phyloP scores from a whole-genome alignment of 2,113 vertebrate genomes.

The Notarius lentiginosus region DNA sequence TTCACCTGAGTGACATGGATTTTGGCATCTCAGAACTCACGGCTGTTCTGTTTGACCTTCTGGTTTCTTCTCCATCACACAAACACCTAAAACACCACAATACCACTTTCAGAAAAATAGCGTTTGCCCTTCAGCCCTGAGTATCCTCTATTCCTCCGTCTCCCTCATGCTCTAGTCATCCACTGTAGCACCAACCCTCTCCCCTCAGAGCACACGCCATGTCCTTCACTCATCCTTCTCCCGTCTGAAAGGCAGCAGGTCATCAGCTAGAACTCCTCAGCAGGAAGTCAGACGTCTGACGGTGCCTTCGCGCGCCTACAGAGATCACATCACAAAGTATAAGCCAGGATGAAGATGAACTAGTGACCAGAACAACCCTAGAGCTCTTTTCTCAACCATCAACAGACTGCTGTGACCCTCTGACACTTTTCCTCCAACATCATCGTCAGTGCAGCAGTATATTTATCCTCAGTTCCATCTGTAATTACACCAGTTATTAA shows the following conservation, averaged over 20 bases:
- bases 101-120: not conserved
- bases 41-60: too few species aligned
- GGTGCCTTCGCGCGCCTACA: not conserved
- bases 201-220: not conserved
- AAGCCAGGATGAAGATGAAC: not conserved
- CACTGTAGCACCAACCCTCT: not conserved
- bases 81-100: not conserved
- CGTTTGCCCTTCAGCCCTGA: too few species aligned
- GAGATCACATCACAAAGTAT: not conserved
- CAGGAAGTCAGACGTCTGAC: not conserved
- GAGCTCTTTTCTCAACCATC: not conserved
- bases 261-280: too few species aligned
- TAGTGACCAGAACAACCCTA: not conserved
- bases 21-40: too few species aligned
- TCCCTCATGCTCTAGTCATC: not conserved
- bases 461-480: not conserved
- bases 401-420: not conserved
- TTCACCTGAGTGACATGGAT: too few species aligned
- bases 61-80: too few species aligned
- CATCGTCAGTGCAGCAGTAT: not conserved
- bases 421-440: not conserved
- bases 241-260: too few species aligned
- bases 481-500: too few species aligned
- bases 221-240: not conserved
- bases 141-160: too few species aligned